Evolutionary conservation across 2,888 invertebrate genomes (phyloP), one percentile per base, ranked within the genome.

Genomic region (Drosophila kokeensis): DNA sequence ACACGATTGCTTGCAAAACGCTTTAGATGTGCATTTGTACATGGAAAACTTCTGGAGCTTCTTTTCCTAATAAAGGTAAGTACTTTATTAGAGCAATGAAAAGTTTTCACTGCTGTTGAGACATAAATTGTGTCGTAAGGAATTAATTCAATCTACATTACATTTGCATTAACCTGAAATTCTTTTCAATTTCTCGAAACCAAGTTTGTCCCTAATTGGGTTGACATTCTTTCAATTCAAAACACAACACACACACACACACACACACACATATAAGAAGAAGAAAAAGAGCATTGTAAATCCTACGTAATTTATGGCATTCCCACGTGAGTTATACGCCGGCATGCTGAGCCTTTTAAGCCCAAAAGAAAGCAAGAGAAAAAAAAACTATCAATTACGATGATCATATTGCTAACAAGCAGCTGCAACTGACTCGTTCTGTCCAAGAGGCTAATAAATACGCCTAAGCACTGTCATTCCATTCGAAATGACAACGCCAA

Each of bases 401-500:
- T 79, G 79, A 76, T 79, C 80, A 78, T 68, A 66, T 80, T 76
- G 79, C 76, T 69, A 79, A 79, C 72, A 79, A 79, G 80, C 76
- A 79, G 79, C 79, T 67, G 78, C 79, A 67, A 71, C 71, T 40
- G 64, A 50, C 58, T 59, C 59, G 61, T 64, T 54, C 27, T 61
- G 79, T 52, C 72, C 76, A 81, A 81, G 49, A 80, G 80, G 55
- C 81, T 83, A 88, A 88, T 88, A 85, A 85, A 85, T 85, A 83
- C 77, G 77, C 70, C 81, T 83, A 87, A 88, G 85, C 83, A 85
- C 79, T 70, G 69, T 61, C 79, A 49, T 78, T 79, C 55, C 80
- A 54, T 50, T 38, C 64, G 71, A 65, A 88, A 85, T 83, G 81
- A 86, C 88, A 81, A 79, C 71, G 76, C 57, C 81, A 79, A 81